phyloP scores from a whole-genome alignment of 1,140 invertebrate species.

The Pteromalus puparum region DNA sequence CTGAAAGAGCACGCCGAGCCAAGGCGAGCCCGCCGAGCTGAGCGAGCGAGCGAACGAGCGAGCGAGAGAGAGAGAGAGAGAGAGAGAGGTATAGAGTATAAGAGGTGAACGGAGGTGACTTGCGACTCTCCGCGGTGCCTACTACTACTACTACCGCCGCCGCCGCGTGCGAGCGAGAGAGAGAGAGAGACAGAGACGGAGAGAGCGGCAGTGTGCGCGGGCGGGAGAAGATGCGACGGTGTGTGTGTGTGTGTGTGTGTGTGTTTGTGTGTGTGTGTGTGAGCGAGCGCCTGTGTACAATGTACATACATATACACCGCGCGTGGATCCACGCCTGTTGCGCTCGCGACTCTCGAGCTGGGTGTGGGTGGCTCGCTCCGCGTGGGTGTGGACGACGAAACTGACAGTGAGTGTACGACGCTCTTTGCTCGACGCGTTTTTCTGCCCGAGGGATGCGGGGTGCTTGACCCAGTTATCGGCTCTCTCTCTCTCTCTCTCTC shows the following conservation, averaged over 20 bases:
- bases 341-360: neutral
- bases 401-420: neutral
- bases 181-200: conserved; percentile 14
- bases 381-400: conserved; percentile 2
- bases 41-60: too few relatives aligned
- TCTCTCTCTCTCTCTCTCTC: too few relatives aligned
- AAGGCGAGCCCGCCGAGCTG: conserved; percentile 16
- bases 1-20: conserved; percentile 59
- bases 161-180: neutral
- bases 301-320: neutral
- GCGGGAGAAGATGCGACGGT: conserved; percentile 61
- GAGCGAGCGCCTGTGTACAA: too few relatives aligned
- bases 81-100: conserved; percentile 25
- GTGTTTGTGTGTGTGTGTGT: too few relatives aligned
- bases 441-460: neutral
- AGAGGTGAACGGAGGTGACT: conserved; percentile 73
- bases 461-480: neutral
- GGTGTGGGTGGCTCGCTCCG: neutral
- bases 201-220: conserved; percentile 53
- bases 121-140: conserved; percentile 64
- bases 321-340: conserved; percentile 51
- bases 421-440: neutral
- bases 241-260: conserved; percentile 24
- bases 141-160: conserved; percentile 48
- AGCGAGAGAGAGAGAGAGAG: conserved; percentile 23